Evolutionary conservation across 1,140 invertebrate genomes (phyloP).

Genomic region (Panagrolaimus sp.): DNA sequence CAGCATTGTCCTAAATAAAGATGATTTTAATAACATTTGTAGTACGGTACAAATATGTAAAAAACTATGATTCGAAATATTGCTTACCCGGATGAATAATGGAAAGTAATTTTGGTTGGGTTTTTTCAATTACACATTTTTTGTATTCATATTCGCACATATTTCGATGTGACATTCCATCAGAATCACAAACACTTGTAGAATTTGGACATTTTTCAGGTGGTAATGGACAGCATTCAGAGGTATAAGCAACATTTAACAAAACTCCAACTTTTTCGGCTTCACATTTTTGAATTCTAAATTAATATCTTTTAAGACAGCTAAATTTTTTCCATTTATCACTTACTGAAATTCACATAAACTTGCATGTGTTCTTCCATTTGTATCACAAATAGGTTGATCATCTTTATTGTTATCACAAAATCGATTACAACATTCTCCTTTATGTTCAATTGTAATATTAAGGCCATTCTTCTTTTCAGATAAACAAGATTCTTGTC

Average conservation of each 20-base stretch:
- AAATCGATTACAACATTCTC: slow-evolving; percentile 29
- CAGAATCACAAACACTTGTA: slow-evolving; percentile 23
- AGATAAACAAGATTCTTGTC: slow-evolving; percentile 20
- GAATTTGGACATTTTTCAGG: slow-evolving; percentile 14
- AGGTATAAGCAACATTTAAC: slow-evolving; percentile 15
- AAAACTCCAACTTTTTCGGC: not conserved
- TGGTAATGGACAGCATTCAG: slow-evolving; percentile 25
- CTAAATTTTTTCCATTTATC: too few species aligned
- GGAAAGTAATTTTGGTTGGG: not conserved
- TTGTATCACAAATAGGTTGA: slow-evolving; percentile 20
- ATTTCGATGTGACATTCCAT: slow-evolving; percentile 29
- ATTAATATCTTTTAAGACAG: not conserved
- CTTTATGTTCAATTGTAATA: slow-evolving; percentile 19
- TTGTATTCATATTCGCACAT: slow-evolving; percentile 27
- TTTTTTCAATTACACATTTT: slow-evolving; percentile 20
- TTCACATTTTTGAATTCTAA: slow-evolving; percentile 31
- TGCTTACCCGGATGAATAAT: slow-evolving; percentile 10
- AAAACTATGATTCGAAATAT: not conserved
- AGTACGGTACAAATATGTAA: not conserved
- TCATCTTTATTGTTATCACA: slow-evolving; percentile 1
- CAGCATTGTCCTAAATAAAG: slow-evolving; percentile 4
- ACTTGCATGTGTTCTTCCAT: slow-evolving; percentile 16
- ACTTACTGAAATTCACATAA: slow-evolving; percentile 18
- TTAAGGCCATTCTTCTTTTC: not conserved
- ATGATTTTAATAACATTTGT: too few species aligned